Conservation (phyloP, 2,888 invertebrate genomes). For the Lucinisca nassula region DNA sequence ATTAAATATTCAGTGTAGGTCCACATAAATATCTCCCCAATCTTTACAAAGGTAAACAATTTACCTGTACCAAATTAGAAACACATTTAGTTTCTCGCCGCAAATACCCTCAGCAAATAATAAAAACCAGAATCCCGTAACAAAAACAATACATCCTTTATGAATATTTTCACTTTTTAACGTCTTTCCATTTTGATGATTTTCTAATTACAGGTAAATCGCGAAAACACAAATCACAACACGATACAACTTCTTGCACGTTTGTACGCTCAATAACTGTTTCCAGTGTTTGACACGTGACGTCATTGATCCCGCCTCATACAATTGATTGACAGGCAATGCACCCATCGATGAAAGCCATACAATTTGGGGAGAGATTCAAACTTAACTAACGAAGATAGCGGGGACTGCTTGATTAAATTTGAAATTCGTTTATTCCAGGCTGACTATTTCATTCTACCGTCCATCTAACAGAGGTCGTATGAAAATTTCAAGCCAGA, state of each 20-base stretch:
- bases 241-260: background rate
- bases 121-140: background rate
- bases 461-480: too few species aligned
- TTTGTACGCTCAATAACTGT: slow-evolving; percentile 33
- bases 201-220: slow-evolving; percentile 16
- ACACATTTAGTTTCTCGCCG: background rate
- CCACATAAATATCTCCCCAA: slow-evolving; percentile 10
- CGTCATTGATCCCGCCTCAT: slow-evolving; percentile 71
- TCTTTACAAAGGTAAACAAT: slow-evolving; percentile 22
- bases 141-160: background rate
- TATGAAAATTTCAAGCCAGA: too few species aligned
- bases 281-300: slow-evolving; percentile 66
- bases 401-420: too few species aligned
- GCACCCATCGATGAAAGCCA: slow-evolving; percentile 50
- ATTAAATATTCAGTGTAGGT: background rate
- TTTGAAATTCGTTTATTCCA: too few species aligned
- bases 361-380: slow-evolving; percentile 45
- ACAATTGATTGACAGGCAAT: slow-evolving; percentile 68
- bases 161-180: background rate
- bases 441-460: too few species aligned
- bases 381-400: too few species aligned
- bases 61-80: slow-evolving; percentile 3
- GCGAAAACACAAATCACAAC: background rate
- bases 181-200: background rate
- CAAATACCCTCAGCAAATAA: too few species aligned